A percentile compares a stretch with the other conserved stretches of the same genome.
These are phyloP conservation scores for Pelobates cultripes DNA, from an alignment of 2,797 vertebrate species.

Conservation along the genomic window DNA sequence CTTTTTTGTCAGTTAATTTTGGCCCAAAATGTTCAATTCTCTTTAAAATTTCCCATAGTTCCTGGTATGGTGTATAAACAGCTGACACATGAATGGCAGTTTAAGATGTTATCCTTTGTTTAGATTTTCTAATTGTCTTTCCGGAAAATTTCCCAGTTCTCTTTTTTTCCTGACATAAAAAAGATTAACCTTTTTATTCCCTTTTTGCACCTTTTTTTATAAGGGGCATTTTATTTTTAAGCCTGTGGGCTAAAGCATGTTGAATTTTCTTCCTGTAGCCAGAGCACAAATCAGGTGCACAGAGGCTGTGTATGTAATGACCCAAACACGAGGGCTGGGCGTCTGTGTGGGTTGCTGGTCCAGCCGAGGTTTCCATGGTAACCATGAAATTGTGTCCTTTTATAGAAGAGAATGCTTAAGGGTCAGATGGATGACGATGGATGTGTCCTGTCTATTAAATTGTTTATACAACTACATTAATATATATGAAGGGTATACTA, in stretches of 20 bases:
- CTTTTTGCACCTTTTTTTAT: too few species aligned
- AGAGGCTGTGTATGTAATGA: slow-evolving; percentile 1
- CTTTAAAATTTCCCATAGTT: too few species aligned
- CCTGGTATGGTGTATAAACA: too few species aligned
- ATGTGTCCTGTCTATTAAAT: slow-evolving; percentile 1
- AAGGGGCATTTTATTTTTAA: too few species aligned
- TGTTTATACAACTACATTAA: not conserved
- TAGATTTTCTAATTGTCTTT: too few species aligned
- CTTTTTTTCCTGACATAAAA: too few species aligned
- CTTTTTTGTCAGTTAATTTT: too few species aligned
- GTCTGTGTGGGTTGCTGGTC: slow-evolving; percentile 23
- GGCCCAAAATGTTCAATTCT: too few species aligned
- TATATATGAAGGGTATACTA: not conserved
- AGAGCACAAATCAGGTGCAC: not conserved
- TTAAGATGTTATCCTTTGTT: too few species aligned
- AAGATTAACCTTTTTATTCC: too few species aligned
- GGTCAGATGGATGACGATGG: slow-evolving; percentile 20
- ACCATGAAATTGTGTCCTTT: slow-evolving; percentile 10
- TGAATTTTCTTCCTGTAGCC: not conserved
- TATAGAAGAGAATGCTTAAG: not conserved
- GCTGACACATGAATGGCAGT: too few species aligned
- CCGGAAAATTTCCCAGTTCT: too few species aligned
- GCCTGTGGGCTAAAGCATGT: not conserved
- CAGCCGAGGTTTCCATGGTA: slow-evolving; percentile 34
- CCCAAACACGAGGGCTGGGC: slow-evolving; percentile 9